Base-by-base conservation (phyloP, 2,797 vertebrate genomes). In the Lagocephalus sceleratus region DNA sequence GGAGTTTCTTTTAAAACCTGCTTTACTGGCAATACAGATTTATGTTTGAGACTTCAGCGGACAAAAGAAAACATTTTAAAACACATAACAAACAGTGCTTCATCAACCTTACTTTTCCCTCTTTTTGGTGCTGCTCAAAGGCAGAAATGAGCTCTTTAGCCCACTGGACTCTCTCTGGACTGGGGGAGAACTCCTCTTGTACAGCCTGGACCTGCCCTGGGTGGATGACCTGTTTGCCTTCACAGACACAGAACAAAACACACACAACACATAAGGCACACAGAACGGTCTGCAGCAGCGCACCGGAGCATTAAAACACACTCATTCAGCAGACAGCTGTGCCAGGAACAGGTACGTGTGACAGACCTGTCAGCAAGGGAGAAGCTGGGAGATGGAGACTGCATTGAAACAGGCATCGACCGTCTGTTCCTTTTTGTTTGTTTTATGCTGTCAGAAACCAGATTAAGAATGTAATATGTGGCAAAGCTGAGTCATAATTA, bases 201-300 rank as follows among this genome's bases (percentile, higher is more conserved):
- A 99, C 97, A 73, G 91, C 83, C 50, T 92, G 85, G 71, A 99
- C 89, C 90, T 99, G 97, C 79, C 91, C 94, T 15, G 97, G 97
- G 86, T 99, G 97, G 89, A 99, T 99, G 81, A 99, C 95, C 91
- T 98, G 95, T 86, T 99, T 99, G 84, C 97, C 97, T 98, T 79
- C 51, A 74, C 76, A 74, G 80, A 85, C 66, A 89, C 66, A 57
- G 11, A n/a, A 2, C n/a, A 22, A 21, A 9, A 35, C 20, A 44
- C 19, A 66, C 39, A 55, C 9, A 48, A 43, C 57, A 9, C 39
- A 6, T 41, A 14, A 53, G n/a, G 62, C 32, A 60, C 15, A 48
- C 12, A 43, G 53, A 12, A 41, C 3, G 20, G 3, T 42, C 40
- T n/a, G 6, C 40, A 54, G 32, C 8, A 14, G 32, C 9, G 10